Conservation (phyloP, 2,888 invertebrate genomes). For the Euspilapteryx auroguttella region DNA sequence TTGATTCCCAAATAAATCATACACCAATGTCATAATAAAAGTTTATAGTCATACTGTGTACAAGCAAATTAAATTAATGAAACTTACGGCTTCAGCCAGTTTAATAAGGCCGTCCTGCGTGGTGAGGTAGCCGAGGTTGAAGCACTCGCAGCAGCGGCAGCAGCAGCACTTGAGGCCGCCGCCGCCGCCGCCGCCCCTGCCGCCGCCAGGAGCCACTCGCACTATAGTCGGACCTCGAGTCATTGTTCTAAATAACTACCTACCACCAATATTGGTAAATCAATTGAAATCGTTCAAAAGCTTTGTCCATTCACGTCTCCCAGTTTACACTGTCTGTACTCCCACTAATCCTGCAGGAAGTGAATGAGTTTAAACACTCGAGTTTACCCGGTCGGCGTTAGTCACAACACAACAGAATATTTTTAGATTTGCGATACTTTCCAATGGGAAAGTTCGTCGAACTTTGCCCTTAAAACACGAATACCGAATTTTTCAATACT, state of each 20-base stretch:
- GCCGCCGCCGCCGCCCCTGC: constrained; percentile 21
- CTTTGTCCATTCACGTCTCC: background rate
- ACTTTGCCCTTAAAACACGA: constrained; percentile 14
- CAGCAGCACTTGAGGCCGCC: constrained; percentile 72
- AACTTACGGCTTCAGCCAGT: constrained; percentile 72
- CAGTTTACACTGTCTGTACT: background rate
- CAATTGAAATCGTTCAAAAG: no score
- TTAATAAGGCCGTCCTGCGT: constrained; percentile 75
- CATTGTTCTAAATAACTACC: no score
- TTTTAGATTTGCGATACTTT: constrained; percentile 37
- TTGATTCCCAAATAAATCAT: no score
- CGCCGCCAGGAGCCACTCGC: constrained; percentile 32
- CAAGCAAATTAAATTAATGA: background rate
- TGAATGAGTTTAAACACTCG: constrained; percentile 26
- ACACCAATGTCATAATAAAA: background rate
- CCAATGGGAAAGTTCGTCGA: constrained; percentile 21
- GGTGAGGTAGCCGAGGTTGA: constrained; percentile 75
- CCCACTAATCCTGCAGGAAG: constrained; percentile 6
- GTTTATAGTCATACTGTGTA: background rate
- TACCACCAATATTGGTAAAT: no score
- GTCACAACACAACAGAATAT: constrained; percentile 36
- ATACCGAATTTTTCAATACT: no score
- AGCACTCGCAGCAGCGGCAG: constrained; percentile 76
- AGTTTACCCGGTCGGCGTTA: constrained; percentile 28
- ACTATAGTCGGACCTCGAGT: constrained; percentile 52